Conservation (phyloP, 2,113 vertebrate genomes). For the Dasyprocta punctata region DNA sequence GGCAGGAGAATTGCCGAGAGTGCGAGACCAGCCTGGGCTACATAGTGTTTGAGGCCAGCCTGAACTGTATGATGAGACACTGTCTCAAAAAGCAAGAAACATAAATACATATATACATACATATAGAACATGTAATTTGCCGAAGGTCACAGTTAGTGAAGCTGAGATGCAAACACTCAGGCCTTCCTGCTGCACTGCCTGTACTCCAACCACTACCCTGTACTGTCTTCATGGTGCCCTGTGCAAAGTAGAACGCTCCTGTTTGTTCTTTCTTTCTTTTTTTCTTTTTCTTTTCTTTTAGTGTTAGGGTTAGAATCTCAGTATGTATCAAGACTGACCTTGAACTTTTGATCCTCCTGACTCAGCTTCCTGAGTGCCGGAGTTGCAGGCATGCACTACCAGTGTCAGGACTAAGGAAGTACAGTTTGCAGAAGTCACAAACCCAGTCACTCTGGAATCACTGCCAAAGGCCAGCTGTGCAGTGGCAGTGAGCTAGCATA, state of each 20-base stretch:
- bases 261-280: no score
- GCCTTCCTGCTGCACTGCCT: neutral
- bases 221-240: neutral
- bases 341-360: neutral
- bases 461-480: neutral
- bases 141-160: neutral
- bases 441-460: neutral
- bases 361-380: neutral
- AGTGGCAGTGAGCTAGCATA: neutral
- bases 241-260: neutral
- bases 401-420: neutral
- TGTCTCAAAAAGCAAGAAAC: neutral
- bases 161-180: neutral
- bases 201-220: neutral
- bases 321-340: neutral
- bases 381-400: neutral
- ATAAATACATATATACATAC: neutral
- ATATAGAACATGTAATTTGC: neutral
- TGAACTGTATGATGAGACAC: neutral
- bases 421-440: neutral
- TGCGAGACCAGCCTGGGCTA: neutral
- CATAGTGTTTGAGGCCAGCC: neutral
- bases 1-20: neutral
- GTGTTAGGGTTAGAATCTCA: neutral
- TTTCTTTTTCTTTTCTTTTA: no score